Percentiles rank a stretch among this genome's conserved stretches.
Conservation (phyloP, 2,113 vertebrate species). For the Jacana jacana region DNA sequence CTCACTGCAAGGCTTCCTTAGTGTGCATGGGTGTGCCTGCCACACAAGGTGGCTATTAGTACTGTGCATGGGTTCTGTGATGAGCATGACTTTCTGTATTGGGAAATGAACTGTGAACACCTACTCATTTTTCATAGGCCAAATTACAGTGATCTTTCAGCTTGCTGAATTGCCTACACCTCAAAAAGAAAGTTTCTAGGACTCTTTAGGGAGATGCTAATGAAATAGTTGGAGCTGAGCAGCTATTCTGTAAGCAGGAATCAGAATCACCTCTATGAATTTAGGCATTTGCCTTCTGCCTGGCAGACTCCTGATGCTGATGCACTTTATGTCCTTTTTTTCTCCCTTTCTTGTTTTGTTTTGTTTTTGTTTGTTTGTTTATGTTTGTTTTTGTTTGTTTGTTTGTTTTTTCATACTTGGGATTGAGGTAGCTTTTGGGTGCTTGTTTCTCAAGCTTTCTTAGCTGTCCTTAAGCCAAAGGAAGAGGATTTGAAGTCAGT, state of each 20-base stretch:
- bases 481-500: neutral
- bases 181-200: constrained; percentile 32
- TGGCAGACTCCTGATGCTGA: neutral
- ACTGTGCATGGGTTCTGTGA: constrained; percentile 27
- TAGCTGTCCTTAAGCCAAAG: neutral
- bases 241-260: neutral
- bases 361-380: too few species aligned
- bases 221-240: constrained; percentile 40
- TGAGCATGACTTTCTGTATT: constrained; percentile 53
- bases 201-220: constrained; percentile 28
- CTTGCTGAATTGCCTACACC: constrained; percentile 38
- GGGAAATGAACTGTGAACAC: constrained; percentile 67
- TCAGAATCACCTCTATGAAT: neutral
- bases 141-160: constrained; percentile 54
- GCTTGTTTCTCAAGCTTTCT: neutral
- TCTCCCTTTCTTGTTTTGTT: neutral
- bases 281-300: constrained; percentile 6
- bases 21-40: constrained; percentile 41
- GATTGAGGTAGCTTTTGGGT: neutral
- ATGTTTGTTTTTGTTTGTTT: too few species aligned
- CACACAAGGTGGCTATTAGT: constrained; percentile 14
- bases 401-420: neutral
- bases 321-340: neutral
- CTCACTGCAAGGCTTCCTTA: neutral
- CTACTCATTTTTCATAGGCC: constrained; percentile 64